phyloP scores from a whole-genome alignment of 2,113 vertebrate species.

The Dromiciops gliroides region DNA sequence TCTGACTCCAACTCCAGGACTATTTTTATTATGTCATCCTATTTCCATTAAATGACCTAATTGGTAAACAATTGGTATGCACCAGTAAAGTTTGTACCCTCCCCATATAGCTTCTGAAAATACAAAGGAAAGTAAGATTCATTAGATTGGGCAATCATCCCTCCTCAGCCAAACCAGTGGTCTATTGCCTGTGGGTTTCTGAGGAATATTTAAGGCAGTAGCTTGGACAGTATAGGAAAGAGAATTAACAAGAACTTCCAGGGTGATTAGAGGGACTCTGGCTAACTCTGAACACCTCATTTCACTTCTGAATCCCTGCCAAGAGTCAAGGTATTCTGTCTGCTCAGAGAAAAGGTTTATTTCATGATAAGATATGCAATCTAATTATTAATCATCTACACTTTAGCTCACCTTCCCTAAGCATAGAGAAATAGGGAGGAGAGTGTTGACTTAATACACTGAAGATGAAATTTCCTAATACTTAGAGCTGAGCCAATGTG shows the following conservation, averaged over 20 bases:
- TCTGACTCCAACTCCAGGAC: not conserved
- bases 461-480: not conserved
- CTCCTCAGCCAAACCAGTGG: not conserved
- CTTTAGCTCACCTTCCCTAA: not conserved
- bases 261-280: too few relatives aligned
- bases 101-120: not conserved
- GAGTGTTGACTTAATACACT: not conserved
- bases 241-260: not conserved
- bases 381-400: not conserved
- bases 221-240: not conserved
- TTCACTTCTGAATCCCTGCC: not conserved
- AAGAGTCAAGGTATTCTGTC: not conserved
- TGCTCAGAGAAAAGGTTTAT: not conserved
- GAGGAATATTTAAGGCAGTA: not conserved
- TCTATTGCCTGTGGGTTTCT: not conserved
- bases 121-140: not conserved
- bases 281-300: not conserved
- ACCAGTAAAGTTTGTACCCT: not conserved
- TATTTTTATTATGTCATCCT: not conserved
- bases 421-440: not conserved
- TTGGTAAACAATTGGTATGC: too few relatives aligned
- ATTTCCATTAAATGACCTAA: too few relatives aligned
- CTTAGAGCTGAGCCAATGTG: not conserved
- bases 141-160: not conserved
- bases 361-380: not conserved